Base-by-base conservation (phyloP, 2,888 invertebrate species). In the Rhingia rostrata region DNA sequence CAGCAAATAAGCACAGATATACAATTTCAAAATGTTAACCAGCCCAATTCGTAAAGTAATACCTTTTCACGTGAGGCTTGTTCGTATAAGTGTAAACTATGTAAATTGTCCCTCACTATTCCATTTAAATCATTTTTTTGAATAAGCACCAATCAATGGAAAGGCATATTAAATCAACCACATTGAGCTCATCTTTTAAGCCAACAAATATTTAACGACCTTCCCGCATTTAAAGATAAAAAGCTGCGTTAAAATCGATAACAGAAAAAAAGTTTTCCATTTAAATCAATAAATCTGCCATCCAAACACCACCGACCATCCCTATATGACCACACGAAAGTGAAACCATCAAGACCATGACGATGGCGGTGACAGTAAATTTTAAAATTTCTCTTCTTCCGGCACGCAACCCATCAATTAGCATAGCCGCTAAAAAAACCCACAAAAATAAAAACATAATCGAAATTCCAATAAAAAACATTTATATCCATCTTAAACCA, bases 301-400 rank as follows among this genome's bases (percentile, higher is more conserved):
- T 51, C 9, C 49, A 6, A 10, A 30, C 12, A 43, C 41, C 35
- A 41, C 5, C 7, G 9, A n/a, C 41, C 32, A 3, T 30, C 49
- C 49, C 41, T 32, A 12, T 10, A 33, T 33, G 66, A 22, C 47
- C 47, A 47, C 10, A 53, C 60, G 45, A 61, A 72, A 72, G 72
- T 72, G 72, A 72, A 72, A 72, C 51, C 35, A 7, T 22, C 22
- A 22, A 22, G 22, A 22, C 54, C 9, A 4, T 39, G 33, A 45
- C 30, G 45, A 3, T 39, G 33, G 12, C 49, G 9, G 51, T 51
- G 54, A 47, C 45, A 73, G 47, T 56, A 30, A 39, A 49, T 22
- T 12, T 45, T 14, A 53, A 43, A 74, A 64, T 74, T 74, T 74
- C 74, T 74, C 64, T 56, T 56, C 39, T 54, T 56, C 51, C 39